Percentiles rank a stretch among this genome's conserved stretches.
Evolutionary conservation across 2,113 vertebrate species (phyloP).

Genomic region (Rhinogobius similis): DNA sequence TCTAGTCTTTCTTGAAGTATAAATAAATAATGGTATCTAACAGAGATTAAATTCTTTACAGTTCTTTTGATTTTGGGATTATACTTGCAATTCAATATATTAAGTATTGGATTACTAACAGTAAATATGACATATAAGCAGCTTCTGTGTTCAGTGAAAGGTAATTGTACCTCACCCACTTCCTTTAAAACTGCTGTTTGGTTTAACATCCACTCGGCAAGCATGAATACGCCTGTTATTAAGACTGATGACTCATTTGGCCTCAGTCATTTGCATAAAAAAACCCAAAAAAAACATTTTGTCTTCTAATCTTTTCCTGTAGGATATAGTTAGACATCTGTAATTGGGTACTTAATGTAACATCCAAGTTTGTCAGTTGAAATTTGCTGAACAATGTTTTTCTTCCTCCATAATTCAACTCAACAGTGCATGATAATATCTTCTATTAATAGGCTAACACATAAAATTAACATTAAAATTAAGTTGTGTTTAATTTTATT

Average conservation of each 20-base stretch:
- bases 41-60: neutral
- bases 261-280: neutral
- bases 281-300: neutral
- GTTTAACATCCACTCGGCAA: neutral
- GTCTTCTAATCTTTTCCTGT: neutral
- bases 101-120: neutral
- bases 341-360: neutral
- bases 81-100: neutral
- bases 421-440: too few relatives aligned
- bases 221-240: neutral
- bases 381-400: too few relatives aligned
- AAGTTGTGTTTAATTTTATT: too few relatives aligned
- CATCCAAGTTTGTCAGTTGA: too few relatives aligned
- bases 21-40: too few relatives aligned
- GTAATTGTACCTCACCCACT: slow-evolving; percentile 1
- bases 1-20: too few relatives aligned
- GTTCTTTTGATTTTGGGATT: neutral
- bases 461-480: too few relatives aligned
- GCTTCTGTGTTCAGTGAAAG: neutral
- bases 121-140: neutral
- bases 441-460: too few relatives aligned
- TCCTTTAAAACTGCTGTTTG: neutral
- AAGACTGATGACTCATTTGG: neutral
- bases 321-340: neutral
- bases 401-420: too few relatives aligned